Evolutionary conservation across 1,140 invertebrate genomes (phyloP), one percentile per base, ranked within the genome.

Genomic region (Dermatophagoides farinae): DNA sequence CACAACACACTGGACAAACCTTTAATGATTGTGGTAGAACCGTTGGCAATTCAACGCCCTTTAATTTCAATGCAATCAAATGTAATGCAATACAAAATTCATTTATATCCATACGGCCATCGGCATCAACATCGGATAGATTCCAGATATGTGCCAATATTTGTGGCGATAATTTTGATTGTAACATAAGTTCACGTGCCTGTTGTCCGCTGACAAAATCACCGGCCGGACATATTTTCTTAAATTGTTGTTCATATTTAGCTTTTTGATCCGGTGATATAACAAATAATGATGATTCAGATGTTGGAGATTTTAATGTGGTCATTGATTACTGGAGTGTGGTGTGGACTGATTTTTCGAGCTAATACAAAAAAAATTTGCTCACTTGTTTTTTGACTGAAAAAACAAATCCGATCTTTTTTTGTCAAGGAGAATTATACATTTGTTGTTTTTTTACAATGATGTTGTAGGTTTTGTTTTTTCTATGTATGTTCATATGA

Each of bases 51-150:
- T 95, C 88, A 71, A 85, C 81, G 16, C 90, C 90, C 64, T 87
- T 80, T 20, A 95, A 75, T 74, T 93, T 96, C 58, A 93, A 77
- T 72, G 88, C 89, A 52, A 97, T 97, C 49, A 97, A 77, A 78
- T 95, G 93, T 74, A 92, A 95, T 51, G 93, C 93, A 67, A 97
- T 93, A 54, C 87, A 90, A 72, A 97, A 98, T 74, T 98, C 93
- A 69, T 85, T 85, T 51, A 89, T 81, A 72, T 97, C 86, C 81
- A 98, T 85, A 76, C 88, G 89, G 0, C 93, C 93, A 81, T 98
- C 93, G 46, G 84, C 80, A 75, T 97, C 90, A 54, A 88, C 85
- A 74, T 98, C 93, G 18, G 92, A 89, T 47, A 98, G 72, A 49
- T 78, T 90, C 92, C 92, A 97, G 74, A 97, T 95, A 70, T 92